Evolutionary conservation across 2,888 invertebrate species (phyloP).

Genomic region (Clepsis dumicolana): DNA sequence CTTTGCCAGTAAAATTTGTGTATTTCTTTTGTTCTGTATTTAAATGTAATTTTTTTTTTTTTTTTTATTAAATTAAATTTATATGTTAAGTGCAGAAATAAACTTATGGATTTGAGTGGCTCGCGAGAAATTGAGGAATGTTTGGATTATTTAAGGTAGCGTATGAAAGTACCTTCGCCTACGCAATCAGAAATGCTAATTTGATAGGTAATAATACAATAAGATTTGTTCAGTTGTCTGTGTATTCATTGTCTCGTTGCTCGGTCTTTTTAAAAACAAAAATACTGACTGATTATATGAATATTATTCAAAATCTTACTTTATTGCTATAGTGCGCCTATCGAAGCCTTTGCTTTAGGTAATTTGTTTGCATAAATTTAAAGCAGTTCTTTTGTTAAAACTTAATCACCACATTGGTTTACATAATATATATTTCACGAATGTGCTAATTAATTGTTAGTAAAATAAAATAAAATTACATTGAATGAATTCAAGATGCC

Average conservation of each 20-base stretch:
- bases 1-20: too few species aligned
- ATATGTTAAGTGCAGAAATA: background rate
- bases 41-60: background rate
- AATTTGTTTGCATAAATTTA: too few species aligned
- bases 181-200: slow-evolving; percentile 8
- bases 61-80: background rate
- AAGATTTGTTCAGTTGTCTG: background rate
- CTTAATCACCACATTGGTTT: too few species aligned
- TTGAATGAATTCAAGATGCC: too few species aligned
- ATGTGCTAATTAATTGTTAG: too few species aligned
- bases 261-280: background rate
- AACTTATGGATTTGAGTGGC: slow-evolving; percentile 1
- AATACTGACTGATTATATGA: background rate
- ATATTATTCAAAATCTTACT: background rate
- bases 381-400: too few species aligned
- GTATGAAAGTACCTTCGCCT: slow-evolving; percentile 29
- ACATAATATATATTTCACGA: too few species aligned
- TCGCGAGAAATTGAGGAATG: background rate
- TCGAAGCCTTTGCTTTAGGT: too few species aligned
- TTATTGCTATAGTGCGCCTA: too few species aligned
- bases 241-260: background rate
- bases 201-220: background rate
- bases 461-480: too few species aligned
- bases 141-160: background rate
- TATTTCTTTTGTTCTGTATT: background rate